Percentiles rank a stretch among this genome's conserved stretches.
These are phyloP conservation scores for Tetragonula carbonaria DNA, from an alignment of 2,888 invertebrate species.

Conservation along the genomic window DNA sequence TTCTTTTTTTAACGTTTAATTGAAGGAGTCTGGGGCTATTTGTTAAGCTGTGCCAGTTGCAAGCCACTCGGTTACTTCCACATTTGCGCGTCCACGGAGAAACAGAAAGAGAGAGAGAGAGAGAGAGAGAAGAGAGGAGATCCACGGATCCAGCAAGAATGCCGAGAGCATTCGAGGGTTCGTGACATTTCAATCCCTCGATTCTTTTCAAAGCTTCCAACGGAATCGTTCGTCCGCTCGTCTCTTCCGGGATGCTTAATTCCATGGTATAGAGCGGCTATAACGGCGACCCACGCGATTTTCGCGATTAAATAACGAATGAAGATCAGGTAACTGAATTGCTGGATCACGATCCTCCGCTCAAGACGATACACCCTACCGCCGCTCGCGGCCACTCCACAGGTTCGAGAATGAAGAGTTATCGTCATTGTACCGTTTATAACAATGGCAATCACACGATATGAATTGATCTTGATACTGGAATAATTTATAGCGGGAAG, in stretches of 20 bases:
- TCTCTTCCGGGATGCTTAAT: slow-evolving; percentile 59
- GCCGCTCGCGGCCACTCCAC: background rate
- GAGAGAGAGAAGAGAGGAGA: background rate
- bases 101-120: slow-evolving; percentile 1
- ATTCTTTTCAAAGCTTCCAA: slow-evolving; percentile 49
- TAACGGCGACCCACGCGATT: slow-evolving; percentile 53
- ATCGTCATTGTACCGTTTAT: background rate
- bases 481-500: background rate
- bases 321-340: slow-evolving; percentile 45
- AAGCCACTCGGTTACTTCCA: slow-evolving; percentile 33
- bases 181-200: slow-evolving; percentile 55
- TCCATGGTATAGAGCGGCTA: slow-evolving; percentile 34
- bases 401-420: background rate
- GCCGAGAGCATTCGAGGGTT: slow-evolving; percentile 49
- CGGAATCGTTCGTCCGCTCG: slow-evolving; percentile 41
- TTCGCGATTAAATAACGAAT: slow-evolving; percentile 51
- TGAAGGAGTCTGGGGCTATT: slow-evolving; percentile 6
- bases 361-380: slow-evolving; percentile 12
- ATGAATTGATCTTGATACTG: background rate
- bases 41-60: slow-evolving; percentile 34
- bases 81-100: slow-evolving; percentile 23
- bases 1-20: slow-evolving; percentile 8
- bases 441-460: background rate
- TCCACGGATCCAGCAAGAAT: slow-evolving; percentile 23
- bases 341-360: slow-evolving; percentile 19